Evolutionary conservation across 2,113 vertebrate species (phyloP), one percentile per base, ranked within the genome.

Genomic region (Porphyrio hochstetteri): DNA sequence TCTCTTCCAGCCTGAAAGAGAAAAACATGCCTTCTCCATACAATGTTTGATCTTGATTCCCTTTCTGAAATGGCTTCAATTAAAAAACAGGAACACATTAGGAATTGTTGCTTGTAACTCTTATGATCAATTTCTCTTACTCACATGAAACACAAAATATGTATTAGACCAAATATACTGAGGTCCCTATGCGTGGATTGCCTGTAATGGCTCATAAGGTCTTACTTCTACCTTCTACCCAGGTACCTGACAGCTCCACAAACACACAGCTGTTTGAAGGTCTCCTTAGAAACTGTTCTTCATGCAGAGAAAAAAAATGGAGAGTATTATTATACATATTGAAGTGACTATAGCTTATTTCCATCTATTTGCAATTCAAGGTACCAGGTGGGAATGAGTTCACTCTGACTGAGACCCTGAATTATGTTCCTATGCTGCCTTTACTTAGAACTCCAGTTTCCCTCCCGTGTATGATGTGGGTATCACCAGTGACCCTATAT

Each of bases 301-400:
- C 59, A 63, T 5, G n/a, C 10, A 86, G 36, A 68, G 42, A 72
- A 71, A 79, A 87, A 52, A 90, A 90, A 36, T 5, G 24, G 24
- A 35, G 33, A 77, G 6, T 46, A 82, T 35, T 25, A 8, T 1
- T 2, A 2, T 11, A 15, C 13, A 44, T 7, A 59, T 0, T n/a
- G n/a, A 69, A 90, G 21, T n/a, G 8, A 53, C 38, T 33, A 13
- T 7, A 72, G 33, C 16, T 68, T 56, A 31, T 60, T 60, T 86
- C 88, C 52, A 76, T 8, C 25, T 80, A 5, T 61, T 86, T 86
- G 67, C 88, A 93, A 16, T n/a, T 70, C 23, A 16, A 83, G 28
- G 29, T 48, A 75, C 27, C 59, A 55, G 50, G 31, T 4, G 1
- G 84, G 72, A 61, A 82, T 9, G 56, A 52, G 52, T 10, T 71